Evolutionary conservation across 2,888 invertebrate genomes (phyloP).

Genomic region (Eueremaeus valkanovi): DNA sequence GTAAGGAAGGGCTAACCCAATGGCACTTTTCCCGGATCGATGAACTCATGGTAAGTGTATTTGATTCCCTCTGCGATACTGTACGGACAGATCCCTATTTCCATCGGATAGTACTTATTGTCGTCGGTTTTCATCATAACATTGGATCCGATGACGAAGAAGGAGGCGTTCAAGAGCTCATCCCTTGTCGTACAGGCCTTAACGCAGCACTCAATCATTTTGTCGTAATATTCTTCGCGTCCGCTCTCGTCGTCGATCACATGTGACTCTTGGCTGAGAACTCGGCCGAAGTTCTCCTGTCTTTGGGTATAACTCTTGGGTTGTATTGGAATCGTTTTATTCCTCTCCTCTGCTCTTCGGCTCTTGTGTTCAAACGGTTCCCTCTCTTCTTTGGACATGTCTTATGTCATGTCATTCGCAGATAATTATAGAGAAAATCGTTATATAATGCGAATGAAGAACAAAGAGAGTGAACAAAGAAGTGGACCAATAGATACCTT

Average conservation of each 20-base stretch:
- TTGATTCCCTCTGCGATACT: constrained; percentile 28
- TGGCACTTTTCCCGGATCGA: constrained; percentile 27
- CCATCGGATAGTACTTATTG: constrained; percentile 9
- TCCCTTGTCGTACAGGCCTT: not conserved
- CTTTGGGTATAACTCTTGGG: not conserved
- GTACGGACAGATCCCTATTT: constrained; percentile 31
- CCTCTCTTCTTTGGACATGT: not conserved
- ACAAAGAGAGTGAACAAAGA: not conserved
- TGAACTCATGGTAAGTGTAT: constrained; percentile 27
- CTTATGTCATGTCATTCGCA: not conserved
- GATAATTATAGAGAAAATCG: no score
- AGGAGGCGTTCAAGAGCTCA: not conserved
- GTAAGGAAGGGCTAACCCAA: constrained; percentile 6
- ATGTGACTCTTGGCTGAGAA: no score
- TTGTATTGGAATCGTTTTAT: not conserved
- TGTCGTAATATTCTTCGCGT: not conserved
- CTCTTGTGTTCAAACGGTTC: not conserved
- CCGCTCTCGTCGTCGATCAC: not conserved
- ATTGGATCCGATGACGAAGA: constrained; percentile 20
- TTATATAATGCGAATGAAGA: no score
- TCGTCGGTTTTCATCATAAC: not conserved
- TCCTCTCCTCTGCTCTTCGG: not conserved
- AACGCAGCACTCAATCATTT: not conserved
- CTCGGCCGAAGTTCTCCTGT: not conserved
- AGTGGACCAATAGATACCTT: not conserved